Conservation (phyloP, 2,888 invertebrate species). For the Crematogaster levior region DNA sequence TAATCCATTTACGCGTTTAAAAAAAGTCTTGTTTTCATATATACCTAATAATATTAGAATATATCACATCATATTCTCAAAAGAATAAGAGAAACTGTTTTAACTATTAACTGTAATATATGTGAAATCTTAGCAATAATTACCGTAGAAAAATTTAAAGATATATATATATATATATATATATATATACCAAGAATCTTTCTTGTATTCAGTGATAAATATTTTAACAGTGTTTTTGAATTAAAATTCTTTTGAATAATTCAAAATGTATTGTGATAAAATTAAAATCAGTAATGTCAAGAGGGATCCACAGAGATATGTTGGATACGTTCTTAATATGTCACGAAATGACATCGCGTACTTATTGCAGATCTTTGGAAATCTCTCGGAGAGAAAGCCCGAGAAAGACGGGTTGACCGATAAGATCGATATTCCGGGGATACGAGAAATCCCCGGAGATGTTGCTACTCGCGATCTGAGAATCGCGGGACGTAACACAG, state of each 20-base stretch:
- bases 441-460: not conserved
- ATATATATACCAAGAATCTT: not conserved
- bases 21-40: not conserved
- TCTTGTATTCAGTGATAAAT: not conserved
- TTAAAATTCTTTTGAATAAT: not conserved
- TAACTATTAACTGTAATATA: not conserved
- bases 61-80: too few relatives aligned
- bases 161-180: too few relatives aligned
- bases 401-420: not conserved
- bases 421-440: constrained; percentile 36
- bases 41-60: too few relatives aligned
- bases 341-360: not conserved
- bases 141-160: not conserved
- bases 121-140: not conserved
- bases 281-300: not conserved
- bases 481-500: constrained; percentile 23
- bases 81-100: not conserved
- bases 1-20: not conserved
- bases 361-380: not conserved
- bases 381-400: not conserved
- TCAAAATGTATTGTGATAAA: not conserved
- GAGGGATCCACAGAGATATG: not conserved
- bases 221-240: not conserved
- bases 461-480: constrained; percentile 19
- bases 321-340: not conserved